Evolutionary conservation across 2,888 invertebrate species (phyloP), one percentile per base, ranked within the genome.

Genomic region (Drosophila siamana): DNA sequence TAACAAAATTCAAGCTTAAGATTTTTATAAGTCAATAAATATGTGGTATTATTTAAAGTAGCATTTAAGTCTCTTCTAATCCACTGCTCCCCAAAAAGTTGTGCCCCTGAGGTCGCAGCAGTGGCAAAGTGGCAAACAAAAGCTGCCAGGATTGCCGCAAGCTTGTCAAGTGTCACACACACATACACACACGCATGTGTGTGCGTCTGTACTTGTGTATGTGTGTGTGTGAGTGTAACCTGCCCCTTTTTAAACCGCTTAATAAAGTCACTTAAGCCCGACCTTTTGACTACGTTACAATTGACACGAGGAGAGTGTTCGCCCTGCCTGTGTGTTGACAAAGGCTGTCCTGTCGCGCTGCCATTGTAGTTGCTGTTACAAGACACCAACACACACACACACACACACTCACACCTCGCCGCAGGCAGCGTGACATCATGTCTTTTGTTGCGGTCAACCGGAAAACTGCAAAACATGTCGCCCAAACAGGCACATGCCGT

Each of bases 381-480:
- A 80, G 78, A 79, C 59, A 63, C 44, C 63, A 50, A 50, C 40
- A n/a, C 26, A 44, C 47, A 15, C 40, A 41, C 22, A 62, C 47
- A 55, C 40, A 43, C 22, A 55, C 40, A 43, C 22, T 24, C 15
- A 15, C 7, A 13, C 28, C 13, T 40, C 46, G 46, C 63, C 68
- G 36, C 72, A 81, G 86, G 80, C 86, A 80, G 83, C 84, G 88
- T 90, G 89, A 90, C 90, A 90, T 89, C 88, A 89, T 89, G 90
- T 90, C 90, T 90, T 90, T 90, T 90, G 90, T 90, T 90, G 90
- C 90, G 90, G 90, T 90, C 90, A 90, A 90, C 89, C 89, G 89
- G 89, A 89, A 89, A 89, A 89, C 89, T 86, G 89, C 85, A 84
- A 89, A 89, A 89, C 89, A 89, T 88, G 89, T 89, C 89, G 85